These are phyloP conservation scores for Tretioscincus oriximinensis DNA, from an alignment of 2,113 vertebrate genomes.

Conservation along the genomic window DNA sequence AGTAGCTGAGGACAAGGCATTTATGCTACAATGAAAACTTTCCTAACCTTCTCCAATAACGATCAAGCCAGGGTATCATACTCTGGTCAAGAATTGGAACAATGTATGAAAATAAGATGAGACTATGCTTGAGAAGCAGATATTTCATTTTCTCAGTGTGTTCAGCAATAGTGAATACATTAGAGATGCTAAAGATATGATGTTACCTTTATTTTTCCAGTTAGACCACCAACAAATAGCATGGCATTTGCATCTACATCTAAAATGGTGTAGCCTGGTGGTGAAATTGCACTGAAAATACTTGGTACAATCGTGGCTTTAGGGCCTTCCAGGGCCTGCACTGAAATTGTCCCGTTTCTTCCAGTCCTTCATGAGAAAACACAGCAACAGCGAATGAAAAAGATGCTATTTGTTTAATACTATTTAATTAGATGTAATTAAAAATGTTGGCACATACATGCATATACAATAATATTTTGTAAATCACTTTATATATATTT, in stretches of 20 bases:
- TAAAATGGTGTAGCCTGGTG: slow-evolving; percentile 87
- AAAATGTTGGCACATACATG: neutral
- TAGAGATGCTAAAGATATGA: too few species aligned
- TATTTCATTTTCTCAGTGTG: too few species aligned
- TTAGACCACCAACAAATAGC: slow-evolving; percentile 95
- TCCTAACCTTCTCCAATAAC: too few species aligned
- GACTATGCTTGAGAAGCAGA: too few species aligned
- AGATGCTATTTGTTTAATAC: neutral
- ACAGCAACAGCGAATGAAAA: neutral
- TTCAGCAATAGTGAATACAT: too few species aligned
- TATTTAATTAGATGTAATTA: too few species aligned
- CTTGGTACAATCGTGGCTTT: slow-evolving; percentile 85
- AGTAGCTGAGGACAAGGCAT: too few species aligned
- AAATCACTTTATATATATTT: neutral
- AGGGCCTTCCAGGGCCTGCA: slow-evolving; percentile 88
- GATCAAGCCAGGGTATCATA: too few species aligned
- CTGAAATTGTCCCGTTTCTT: slow-evolving; percentile 90
- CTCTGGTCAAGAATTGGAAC: too few species aligned
- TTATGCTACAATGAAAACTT: too few species aligned
- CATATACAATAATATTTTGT: neutral
- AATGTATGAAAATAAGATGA: too few species aligned
- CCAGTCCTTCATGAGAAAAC: slow-evolving; percentile 78
- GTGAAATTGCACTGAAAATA: slow-evolving; percentile 79
- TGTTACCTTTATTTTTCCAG: slow-evolving; percentile 87
- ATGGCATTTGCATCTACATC: slow-evolving; percentile 93